Percentiles rank a stretch among this genome's conserved stretches.
Conservation (phyloP, 1,140 invertebrate species). For the Drosophila varians region DNA sequence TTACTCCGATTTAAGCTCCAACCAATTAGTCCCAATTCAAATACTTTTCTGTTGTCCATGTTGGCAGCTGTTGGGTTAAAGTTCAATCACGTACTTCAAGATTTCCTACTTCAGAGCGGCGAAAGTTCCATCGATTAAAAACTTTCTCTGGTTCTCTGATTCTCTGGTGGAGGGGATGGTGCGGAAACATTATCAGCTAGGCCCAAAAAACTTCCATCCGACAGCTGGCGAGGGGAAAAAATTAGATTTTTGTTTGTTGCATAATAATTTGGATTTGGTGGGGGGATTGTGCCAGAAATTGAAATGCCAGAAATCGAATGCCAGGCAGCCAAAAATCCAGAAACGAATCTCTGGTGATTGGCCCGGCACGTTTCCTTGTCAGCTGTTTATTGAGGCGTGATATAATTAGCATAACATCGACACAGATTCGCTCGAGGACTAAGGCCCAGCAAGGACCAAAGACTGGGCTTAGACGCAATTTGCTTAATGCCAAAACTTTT, state of each 20-base stretch:
- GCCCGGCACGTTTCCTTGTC: conserved; percentile 41
- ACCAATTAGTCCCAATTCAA: conserved; percentile 21
- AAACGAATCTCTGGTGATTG: conserved; percentile 37
- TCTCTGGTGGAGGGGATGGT: neutral
- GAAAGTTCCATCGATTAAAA: conserved; percentile 77
- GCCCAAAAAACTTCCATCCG: conserved; percentile 39
- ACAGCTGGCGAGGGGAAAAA: conserved; percentile 61
- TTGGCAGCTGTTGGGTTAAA: conserved; percentile 59
- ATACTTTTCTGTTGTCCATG: conserved; percentile 21
- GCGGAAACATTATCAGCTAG: conserved; percentile 63
- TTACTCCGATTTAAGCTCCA: neutral
- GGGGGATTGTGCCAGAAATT: conserved; percentile 16
- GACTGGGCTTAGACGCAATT: conserved; percentile 62
- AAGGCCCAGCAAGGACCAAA: conserved; percentile 3
- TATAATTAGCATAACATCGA: conserved; percentile 71
- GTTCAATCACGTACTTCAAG: conserved; percentile 58
- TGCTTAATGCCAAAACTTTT: conserved; percentile 76
- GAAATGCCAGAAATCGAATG: conserved; percentile 50
- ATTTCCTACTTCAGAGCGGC: conserved; percentile 7
- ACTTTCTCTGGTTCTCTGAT: conserved; percentile 57
- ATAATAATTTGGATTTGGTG: conserved; percentile 51
- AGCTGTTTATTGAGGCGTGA: conserved; percentile 70
- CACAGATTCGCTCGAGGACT: conserved; percentile 16
- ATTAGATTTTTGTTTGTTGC: conserved; percentile 67
- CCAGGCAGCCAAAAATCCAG: conserved; percentile 4